Conservation (phyloP, 2,888 invertebrate species). For the Andrena camellia region DNA sequence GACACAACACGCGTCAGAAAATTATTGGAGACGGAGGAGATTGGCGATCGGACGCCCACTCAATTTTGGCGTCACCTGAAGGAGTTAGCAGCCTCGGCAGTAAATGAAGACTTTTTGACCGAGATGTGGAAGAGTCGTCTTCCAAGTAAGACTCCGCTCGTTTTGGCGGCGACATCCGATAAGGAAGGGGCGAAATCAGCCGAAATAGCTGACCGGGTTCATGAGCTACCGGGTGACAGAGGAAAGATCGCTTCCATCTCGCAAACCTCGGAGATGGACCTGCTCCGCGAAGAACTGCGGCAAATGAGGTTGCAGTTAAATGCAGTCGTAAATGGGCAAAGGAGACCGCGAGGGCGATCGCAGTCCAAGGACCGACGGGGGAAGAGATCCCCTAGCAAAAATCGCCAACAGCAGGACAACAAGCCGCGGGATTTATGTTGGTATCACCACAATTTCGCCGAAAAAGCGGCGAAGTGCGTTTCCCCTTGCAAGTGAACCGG, state of each 20-base stretch:
- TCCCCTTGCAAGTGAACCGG: too few species aligned
- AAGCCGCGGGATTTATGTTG: too few species aligned
- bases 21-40: constrained; percentile 3
- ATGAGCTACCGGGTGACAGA: not conserved
- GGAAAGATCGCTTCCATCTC: not conserved
- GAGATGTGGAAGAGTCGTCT: constrained; percentile 3
- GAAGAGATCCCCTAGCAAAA: too few species aligned
- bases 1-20: not conserved
- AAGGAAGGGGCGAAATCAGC: not conserved
- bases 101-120: not conserved
- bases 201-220: not conserved
- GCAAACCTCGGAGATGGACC: not conserved
- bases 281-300: not conserved
- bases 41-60: constrained; percentile 9
- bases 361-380: too few species aligned
- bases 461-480: too few species aligned
- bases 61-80: constrained; percentile 1
- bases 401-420: too few species aligned
- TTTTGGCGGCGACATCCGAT: too few species aligned
- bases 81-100: not conserved
- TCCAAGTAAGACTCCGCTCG: too few species aligned
- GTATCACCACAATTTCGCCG: too few species aligned
- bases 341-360: too few species aligned
- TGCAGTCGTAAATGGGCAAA: not conserved
- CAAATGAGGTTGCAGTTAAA: not conserved